Base-by-base conservation (phyloP, 2,888 invertebrate species). In the Apotomis capreana region DNA sequence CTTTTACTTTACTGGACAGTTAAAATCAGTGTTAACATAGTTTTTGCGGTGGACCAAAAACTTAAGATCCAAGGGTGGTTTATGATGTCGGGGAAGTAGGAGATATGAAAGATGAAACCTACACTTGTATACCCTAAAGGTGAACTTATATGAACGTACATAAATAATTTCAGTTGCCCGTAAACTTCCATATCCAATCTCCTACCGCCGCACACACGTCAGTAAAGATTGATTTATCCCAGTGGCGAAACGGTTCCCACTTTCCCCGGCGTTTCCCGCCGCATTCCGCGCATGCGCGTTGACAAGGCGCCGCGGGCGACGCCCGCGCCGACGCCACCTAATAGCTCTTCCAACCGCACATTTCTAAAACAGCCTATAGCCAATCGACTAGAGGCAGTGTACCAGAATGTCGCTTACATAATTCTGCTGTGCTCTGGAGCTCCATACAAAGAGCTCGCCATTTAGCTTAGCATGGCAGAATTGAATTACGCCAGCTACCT, bases 271-370 rank as follows among this genome's bases (percentile, higher is more conserved):
- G 52, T 54, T 54, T 52, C 54, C 55, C 64, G 65, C 57, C 40
- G 58, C 57, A 57, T 64, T 54, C 46, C 26, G 15, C 26, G 46
- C 49, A 12, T 51, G 63, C 58, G 61, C 61, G 67, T 40, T 46
- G 61, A 61, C 69, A 55, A 57, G 68, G 52, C 68, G 72, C 62
- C 60, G 70, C 67, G 62, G 61, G 55, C 65, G 64, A 64, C 69
- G 63, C 55, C 55, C 51, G 61, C 69, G 69, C 65, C 73, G 70
- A 26, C 67, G 61, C 51, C 9, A 15, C 13, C 60, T 67, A 67
- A 59, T 67, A 58, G 67, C 67, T 9, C 62, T 10, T 3, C 49
- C 2, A 49, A 49, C 49, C 6, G 5, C 9, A 3, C 49, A 49
- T 10, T 49, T 9, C 49, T 2, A 9, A 49, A 49, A 49, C 9